Conservation (phyloP, 1,140 invertebrate genomes). For the Saccostrea cuccullata region DNA sequence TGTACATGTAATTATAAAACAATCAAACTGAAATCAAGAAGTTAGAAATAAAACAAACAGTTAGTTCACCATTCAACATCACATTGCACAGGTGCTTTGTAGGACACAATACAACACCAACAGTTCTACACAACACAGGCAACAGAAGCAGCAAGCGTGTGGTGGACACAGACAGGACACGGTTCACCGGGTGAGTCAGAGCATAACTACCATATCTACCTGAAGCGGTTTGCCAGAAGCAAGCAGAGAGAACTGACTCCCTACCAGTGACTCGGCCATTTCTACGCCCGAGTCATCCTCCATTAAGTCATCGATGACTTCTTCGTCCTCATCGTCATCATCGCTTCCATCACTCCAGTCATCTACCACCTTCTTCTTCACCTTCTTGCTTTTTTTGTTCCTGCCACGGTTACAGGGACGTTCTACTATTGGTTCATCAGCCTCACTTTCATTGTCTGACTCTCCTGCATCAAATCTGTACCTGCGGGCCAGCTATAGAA, state of each 20-base stretch:
- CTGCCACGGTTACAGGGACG: constrained; percentile 27
- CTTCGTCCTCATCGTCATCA: constrained; percentile 34
- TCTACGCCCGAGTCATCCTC: constrained; percentile 22
- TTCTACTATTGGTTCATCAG: neutral
- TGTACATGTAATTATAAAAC: neutral
- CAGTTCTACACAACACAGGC: neutral
- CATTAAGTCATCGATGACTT: constrained; percentile 21
- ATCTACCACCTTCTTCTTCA: neutral
- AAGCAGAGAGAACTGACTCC: constrained; percentile 41
- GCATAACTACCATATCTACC: constrained; percentile 24
- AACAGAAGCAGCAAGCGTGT: neutral
- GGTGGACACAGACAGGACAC: neutral
- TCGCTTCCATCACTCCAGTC: constrained; percentile 43
- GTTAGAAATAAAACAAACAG: neutral
- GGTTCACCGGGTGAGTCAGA: neutral
- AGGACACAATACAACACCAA: neutral
- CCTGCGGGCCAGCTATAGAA: constrained; percentile 26
- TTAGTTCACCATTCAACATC: neutral
- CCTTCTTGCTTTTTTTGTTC: constrained; percentile 14
- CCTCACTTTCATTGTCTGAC: constrained; percentile 42
- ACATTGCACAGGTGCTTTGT: neutral
- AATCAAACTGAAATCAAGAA: neutral
- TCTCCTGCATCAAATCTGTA: constrained; percentile 37
- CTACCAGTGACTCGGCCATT: constrained; percentile 31
- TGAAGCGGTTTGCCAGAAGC: constrained; percentile 38